phyloP scores from a whole-genome alignment of 2,888 invertebrate genomes.

The Sesia bembeciformis region DNA sequence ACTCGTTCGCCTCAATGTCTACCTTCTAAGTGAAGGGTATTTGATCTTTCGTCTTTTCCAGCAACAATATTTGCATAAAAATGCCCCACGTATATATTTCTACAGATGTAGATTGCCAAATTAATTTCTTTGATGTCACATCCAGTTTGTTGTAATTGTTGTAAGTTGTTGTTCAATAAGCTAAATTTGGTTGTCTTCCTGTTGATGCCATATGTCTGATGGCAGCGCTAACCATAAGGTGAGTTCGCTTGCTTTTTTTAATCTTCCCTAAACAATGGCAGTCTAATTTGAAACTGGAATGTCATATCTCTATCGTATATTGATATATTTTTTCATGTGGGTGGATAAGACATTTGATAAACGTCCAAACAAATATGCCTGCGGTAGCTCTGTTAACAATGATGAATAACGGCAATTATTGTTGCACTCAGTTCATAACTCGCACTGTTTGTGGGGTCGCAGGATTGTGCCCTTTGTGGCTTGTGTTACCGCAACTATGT shows the following conservation, averaged over 20 bases:
- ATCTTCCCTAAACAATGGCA: background rate
- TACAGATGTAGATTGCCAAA: no score
- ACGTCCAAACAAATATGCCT: slow-evolving; percentile 8
- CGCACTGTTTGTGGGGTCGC: background rate
- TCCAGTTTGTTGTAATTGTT: no score
- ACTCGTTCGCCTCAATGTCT: background rate
- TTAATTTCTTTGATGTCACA: no score
- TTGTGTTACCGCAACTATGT: background rate
- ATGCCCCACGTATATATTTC: no score
- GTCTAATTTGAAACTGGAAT: background rate
- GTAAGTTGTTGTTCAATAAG: no score
- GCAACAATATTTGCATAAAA: no score
- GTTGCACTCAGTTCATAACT: slow-evolving; percentile 2
- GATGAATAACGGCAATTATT: slow-evolving; percentile 9
- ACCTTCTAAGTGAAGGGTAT: background rate
- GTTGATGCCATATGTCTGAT: background rate
- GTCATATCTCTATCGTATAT: background rate
- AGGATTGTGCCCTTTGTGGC: background rate
- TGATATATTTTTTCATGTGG: background rate
- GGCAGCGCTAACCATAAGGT: background rate
- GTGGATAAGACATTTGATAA: background rate
- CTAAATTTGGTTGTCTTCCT: background rate
- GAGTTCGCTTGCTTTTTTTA: background rate
- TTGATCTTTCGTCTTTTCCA: no score
- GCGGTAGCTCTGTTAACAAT: slow-evolving; percentile 7